These are phyloP conservation scores for Bujurquina vittata DNA, from an alignment of 2,113 vertebrate genomes.

Conservation along the genomic window DNA sequence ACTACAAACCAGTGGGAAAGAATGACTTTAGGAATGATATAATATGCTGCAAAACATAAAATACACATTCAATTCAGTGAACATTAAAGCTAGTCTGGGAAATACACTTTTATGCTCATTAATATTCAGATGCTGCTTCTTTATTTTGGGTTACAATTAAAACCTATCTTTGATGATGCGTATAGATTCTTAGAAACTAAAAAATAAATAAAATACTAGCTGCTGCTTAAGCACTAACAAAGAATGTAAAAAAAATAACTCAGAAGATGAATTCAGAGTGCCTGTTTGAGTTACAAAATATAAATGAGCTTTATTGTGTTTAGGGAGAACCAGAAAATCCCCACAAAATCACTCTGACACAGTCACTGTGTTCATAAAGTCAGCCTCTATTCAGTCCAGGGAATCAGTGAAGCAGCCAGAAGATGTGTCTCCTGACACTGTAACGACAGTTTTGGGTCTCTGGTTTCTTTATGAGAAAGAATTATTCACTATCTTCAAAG, in stretches of 20 bases:
- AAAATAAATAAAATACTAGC: neutral
- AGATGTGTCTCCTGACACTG: slow-evolving; percentile 54
- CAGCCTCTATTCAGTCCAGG: slow-evolving; percentile 54
- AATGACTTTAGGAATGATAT: neutral
- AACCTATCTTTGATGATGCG: neutral
- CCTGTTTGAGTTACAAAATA: slow-evolving; percentile 35
- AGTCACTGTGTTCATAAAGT: slow-evolving; percentile 66
- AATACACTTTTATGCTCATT: neutral
- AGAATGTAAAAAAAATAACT: slow-evolving; percentile 43
- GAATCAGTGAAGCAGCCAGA: slow-evolving; percentile 56
- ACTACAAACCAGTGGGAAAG: neutral
- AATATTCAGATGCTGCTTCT: slow-evolving; percentile 2
- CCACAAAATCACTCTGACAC: slow-evolving; percentile 60
- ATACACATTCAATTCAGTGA: neutral
- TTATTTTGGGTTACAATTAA: neutral
- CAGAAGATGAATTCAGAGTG: slow-evolving; percentile 48
- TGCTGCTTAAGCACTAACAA: slow-evolving; percentile 41
- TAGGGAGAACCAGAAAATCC: slow-evolving; percentile 54
- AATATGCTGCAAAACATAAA: neutral
- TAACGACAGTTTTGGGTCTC: slow-evolving; percentile 62
- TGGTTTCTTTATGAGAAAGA: slow-evolving; percentile 50
- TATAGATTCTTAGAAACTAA: neutral
- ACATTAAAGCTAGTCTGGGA: neutral
- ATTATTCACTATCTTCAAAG: slow-evolving; percentile 48
- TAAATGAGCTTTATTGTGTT: slow-evolving; percentile 60